Conservation (phyloP, 2,113 vertebrate genomes). For the Todiramphus chloris region DNA sequence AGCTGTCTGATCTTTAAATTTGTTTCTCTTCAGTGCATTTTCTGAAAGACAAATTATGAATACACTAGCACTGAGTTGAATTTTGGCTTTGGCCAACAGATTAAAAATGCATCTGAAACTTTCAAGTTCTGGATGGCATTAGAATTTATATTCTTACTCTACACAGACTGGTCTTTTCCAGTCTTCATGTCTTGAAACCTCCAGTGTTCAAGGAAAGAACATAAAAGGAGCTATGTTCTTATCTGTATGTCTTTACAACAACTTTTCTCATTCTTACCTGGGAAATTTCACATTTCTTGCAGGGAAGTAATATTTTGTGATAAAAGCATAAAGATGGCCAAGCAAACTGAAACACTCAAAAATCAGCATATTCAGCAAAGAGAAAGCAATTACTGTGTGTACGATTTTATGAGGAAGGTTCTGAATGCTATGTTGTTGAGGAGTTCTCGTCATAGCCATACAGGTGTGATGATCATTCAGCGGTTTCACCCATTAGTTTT, state of each 20-base stretch:
- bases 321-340: neutral
- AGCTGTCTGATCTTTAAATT: neutral
- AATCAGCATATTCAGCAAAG: neutral
- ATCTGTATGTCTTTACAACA: neutral
- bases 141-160: neutral
- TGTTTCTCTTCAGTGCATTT: neutral
- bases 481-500: neutral
- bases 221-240: neutral
- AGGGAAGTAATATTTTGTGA: neutral
- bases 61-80: neutral
- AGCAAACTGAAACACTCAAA: neutral
- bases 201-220: neutral
- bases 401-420: neutral
- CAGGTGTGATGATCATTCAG: neutral
- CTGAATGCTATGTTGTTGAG: neutral
- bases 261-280: neutral
- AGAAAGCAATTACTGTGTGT: rapidly evolving
- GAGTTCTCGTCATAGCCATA: neutral
- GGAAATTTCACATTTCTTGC: neutral
- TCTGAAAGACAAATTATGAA: neutral
- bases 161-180: neutral
- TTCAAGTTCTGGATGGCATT: neutral
- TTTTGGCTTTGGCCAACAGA: neutral
- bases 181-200: neutral
- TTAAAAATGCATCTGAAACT: neutral